phyloP scores from a whole-genome alignment of 2,888 invertebrate genomes.

The Ectobius pallidus region DNA sequence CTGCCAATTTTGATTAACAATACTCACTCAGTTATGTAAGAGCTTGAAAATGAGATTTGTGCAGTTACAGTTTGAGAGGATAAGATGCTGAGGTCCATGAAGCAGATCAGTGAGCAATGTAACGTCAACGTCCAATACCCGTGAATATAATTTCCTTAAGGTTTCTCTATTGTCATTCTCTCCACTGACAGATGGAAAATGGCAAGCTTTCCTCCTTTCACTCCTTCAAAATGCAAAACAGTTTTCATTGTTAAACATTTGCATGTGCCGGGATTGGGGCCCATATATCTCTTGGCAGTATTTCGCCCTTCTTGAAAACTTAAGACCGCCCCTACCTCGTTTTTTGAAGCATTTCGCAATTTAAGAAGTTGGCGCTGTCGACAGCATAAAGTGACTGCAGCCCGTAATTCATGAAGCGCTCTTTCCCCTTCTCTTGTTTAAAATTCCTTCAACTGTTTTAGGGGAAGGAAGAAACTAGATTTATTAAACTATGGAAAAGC shows the following conservation, averaged over 20 bases:
- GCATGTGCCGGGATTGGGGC: constrained; percentile 21
- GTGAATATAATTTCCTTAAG: too few species aligned
- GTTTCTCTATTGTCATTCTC: not conserved
- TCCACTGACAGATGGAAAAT: constrained; percentile 21
- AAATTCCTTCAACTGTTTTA: constrained; percentile 20
- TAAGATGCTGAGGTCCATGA: too few species aligned
- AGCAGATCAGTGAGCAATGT: too few species aligned
- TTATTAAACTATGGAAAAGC: not conserved
- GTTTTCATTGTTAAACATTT: constrained; percentile 31
- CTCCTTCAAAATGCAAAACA: constrained; percentile 27
- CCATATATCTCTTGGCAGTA: constrained; percentile 12
- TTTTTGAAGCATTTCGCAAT: constrained; percentile 27
- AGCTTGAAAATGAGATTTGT: too few species aligned
- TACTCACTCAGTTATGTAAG: too few species aligned
- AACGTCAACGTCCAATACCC: too few species aligned
- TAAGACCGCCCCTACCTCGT: constrained; percentile 11
- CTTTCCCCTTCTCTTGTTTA: constrained; percentile 14
- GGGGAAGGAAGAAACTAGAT: not conserved
- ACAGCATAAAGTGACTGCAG: constrained; percentile 2
- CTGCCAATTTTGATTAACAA: too few species aligned
- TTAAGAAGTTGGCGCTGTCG: constrained; percentile 24
- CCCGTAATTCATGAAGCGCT: not conserved
- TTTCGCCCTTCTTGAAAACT: constrained; percentile 2
- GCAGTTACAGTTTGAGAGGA: too few species aligned
- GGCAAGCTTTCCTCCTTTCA: not conserved